These are phyloP conservation scores for Tenthredo scrophulariae DNA, from an alignment of 2,888 invertebrate genomes.

Conservation along the genomic window DNA sequence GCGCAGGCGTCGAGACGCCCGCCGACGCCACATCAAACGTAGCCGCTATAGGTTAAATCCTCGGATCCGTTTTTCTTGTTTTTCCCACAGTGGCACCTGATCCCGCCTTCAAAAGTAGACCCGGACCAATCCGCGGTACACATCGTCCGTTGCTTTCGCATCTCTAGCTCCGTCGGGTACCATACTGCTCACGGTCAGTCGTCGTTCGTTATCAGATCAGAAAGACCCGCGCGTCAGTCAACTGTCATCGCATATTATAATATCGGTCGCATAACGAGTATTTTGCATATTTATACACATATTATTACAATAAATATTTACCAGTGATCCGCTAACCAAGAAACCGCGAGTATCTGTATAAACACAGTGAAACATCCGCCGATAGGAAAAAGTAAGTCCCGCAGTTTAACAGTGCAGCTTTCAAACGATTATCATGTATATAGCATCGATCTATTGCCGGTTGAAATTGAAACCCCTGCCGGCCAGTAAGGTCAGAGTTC, in stretches of 20 bases:
- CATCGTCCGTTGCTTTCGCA: slow-evolving; percentile 63
- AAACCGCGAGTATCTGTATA: neutral
- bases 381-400: slow-evolving; percentile 24
- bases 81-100: slow-evolving; percentile 77
- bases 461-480: neutral
- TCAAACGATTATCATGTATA: too few relatives aligned
- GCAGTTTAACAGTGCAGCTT: neutral
- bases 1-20: slow-evolving; percentile 71
- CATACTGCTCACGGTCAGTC: slow-evolving; percentile 60
- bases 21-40: slow-evolving; percentile 75
- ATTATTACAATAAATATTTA: neutral
- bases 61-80: slow-evolving; percentile 75
- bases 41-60: slow-evolving; percentile 78
- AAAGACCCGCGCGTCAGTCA: slow-evolving; percentile 42
- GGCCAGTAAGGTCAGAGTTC: neutral
- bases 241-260: slow-evolving; percentile 3
- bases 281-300: neutral
- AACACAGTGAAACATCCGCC: slow-evolving; percentile 25
- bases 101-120: slow-evolving; percentile 77
- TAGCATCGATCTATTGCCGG: neutral
- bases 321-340: neutral
- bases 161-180: slow-evolving; percentile 63
- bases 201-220: slow-evolving; percentile 58
- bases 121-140: slow-evolving; percentile 73
- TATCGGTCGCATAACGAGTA: neutral